phyloP scores from a whole-genome alignment of 2,888 invertebrate genomes.

The Lissocephala sabroskyi region DNA sequence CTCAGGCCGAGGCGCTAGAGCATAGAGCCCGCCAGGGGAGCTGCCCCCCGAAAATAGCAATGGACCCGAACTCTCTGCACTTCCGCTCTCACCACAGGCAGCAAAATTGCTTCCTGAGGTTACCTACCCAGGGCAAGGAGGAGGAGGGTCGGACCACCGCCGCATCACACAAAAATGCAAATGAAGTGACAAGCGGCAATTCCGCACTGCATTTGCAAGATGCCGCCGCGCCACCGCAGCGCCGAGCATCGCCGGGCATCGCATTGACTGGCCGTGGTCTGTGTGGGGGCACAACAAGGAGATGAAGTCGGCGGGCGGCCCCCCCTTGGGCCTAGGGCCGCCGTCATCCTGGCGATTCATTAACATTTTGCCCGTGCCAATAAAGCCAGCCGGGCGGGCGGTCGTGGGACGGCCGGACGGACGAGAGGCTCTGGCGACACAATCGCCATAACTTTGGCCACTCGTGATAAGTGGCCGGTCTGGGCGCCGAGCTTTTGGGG shows the following conservation, averaged over 20 bases:
- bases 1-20: too few species aligned
- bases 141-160: background rate
- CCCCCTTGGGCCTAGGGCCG: background rate
- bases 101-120: too few species aligned
- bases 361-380: constrained; percentile 24
- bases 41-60: background rate
- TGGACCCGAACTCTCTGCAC: background rate
- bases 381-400: constrained; percentile 14
- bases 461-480: constrained; percentile 18
- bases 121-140: background rate
- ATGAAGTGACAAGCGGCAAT: constrained; percentile 38
- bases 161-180: constrained; percentile 5
- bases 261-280: too few species aligned
- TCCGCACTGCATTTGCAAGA: constrained; percentile 8
- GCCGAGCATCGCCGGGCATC: too few species aligned
- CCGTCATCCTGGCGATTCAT: constrained; percentile 14
- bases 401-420: too few species aligned
- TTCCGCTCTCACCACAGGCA: too few species aligned
- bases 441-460: constrained; percentile 17
- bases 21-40: too few species aligned
- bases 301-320: background rate
- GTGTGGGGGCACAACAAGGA: too few species aligned
- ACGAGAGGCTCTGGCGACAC: constrained; percentile 15
- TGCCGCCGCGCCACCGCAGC: too few species aligned
- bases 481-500: background rate